Conservation (phyloP, 1,140 invertebrate species). For the Lutraria rhynchaena region DNA sequence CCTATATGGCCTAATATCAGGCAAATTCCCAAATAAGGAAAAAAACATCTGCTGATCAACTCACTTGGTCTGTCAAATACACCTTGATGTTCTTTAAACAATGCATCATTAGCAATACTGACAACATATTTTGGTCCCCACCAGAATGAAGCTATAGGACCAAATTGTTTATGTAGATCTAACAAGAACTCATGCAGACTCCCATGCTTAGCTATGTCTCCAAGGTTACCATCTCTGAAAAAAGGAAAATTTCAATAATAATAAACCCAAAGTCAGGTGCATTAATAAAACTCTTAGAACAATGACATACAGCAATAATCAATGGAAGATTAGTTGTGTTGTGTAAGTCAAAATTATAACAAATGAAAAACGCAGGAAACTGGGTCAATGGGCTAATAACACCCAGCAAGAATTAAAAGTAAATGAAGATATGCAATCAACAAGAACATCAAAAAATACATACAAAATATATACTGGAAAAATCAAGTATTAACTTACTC, state of each 20-base stretch:
- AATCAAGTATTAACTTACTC: conserved; percentile 65
- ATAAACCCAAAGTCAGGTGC: too few species aligned
- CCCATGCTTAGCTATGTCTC: conserved; percentile 78
- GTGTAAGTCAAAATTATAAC: too few species aligned
- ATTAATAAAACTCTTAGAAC: too few species aligned
- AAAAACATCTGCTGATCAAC: not conserved
- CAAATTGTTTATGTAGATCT: conserved; percentile 77
- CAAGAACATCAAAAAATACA: too few species aligned
- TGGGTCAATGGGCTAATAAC: too few species aligned
- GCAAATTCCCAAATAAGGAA: too few species aligned
- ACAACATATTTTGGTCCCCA: conserved; percentile 75
- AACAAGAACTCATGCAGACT: conserved; percentile 81
- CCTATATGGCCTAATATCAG: too few species aligned
- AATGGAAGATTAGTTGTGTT: too few species aligned
- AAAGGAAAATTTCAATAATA: not conserved
- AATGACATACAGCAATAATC: too few species aligned
- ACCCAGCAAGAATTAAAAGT: too few species aligned
- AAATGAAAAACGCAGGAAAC: too few species aligned
- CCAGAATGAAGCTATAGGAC: conserved; percentile 80
- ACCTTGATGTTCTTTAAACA: conserved; percentile 76
- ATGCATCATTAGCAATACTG: conserved; percentile 78
- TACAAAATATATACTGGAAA: not conserved
- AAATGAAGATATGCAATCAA: too few species aligned
- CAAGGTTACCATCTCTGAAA: conserved; percentile 80
- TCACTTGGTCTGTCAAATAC: conserved; percentile 81